These are phyloP conservation scores for Rhingia campestris DNA, from an alignment of 2,888 invertebrate species.

Conservation along the genomic window DNA sequence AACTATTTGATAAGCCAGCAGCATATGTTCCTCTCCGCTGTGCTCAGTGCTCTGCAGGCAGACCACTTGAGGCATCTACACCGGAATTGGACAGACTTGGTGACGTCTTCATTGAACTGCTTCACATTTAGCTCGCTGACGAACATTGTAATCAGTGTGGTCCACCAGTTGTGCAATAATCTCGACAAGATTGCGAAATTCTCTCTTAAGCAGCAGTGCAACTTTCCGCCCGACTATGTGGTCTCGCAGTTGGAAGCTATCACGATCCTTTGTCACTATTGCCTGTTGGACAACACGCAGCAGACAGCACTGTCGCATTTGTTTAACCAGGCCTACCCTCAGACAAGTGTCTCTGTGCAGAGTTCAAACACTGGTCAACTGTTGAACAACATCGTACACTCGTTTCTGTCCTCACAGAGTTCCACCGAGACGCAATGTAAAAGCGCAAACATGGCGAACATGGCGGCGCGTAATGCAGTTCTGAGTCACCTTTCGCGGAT, in stretches of 20 bases:
- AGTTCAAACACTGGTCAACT: conserved; percentile 88
- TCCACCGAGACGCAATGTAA: conserved; percentile 78
- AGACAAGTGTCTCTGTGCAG: conserved; percentile 84
- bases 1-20: conserved; percentile 89
- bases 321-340: conserved; percentile 84
- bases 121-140: conserved; percentile 89
- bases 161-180: conserved; percentile 89
- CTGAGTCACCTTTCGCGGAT: conserved; percentile 91
- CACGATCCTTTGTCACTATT: conserved; percentile 91
- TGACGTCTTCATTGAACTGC: conserved; percentile 91
- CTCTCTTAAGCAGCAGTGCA: conserved; percentile 78
- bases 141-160: conserved; percentile 89
- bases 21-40: conserved; percentile 91
- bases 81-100: conserved; percentile 91
- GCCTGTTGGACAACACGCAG: conserved; percentile 86
- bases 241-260: conserved; percentile 90
- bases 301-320: conserved; percentile 84
- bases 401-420: conserved; percentile 88
- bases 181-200: conserved; percentile 86
- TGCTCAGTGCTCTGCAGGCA: conserved; percentile 89
- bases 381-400: conserved; percentile 91
- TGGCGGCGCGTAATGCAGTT: conserved; percentile 88
- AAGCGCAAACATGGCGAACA: conserved; percentile 81
- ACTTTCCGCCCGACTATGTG: conserved; percentile 89
- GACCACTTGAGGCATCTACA: conserved; percentile 89